A percentile compares a stretch with the other conserved stretches of the same genome.
These are phyloP conservation scores for Cantharis lateralis DNA, from an alignment of 2,888 invertebrate genomes.

Conservation along the genomic window DNA sequence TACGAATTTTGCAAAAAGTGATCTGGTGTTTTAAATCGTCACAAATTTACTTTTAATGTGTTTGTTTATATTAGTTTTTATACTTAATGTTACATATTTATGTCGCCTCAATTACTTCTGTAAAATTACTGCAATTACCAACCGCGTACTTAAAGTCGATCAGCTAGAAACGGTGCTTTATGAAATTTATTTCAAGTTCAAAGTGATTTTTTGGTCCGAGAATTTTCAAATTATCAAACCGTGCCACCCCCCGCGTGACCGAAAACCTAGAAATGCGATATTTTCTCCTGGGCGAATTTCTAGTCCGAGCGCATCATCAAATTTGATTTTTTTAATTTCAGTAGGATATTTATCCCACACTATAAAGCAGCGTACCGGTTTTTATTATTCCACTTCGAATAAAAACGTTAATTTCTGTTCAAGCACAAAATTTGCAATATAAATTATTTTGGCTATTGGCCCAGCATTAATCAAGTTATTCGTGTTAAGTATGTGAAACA, in stretches of 20 bases:
- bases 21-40: not conserved
- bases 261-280: conserved; percentile 11
- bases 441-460: not conserved
- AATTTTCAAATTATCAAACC: not conserved
- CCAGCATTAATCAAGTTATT: not conserved
- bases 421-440: not conserved
- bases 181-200: no score
- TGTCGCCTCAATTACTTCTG: not conserved
- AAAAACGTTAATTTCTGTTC: not conserved
- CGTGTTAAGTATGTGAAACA: not conserved
- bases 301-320: not conserved
- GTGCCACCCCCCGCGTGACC: not conserved
- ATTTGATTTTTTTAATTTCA: not conserved
- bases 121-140: not conserved
- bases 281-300: conserved; percentile 10
- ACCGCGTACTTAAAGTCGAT: not conserved
- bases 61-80: not conserved
- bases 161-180: no score
- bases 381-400: no score
- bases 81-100: not conserved
- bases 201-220: no score
- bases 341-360: not conserved
- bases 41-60: not conserved
- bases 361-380: not conserved
- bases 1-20: not conserved